Percentiles rank a stretch among this genome's conserved stretches.
These are phyloP conservation scores for Eupithecia centaureata DNA, from an alignment of 2,888 invertebrate genomes.

Conservation along the genomic window DNA sequence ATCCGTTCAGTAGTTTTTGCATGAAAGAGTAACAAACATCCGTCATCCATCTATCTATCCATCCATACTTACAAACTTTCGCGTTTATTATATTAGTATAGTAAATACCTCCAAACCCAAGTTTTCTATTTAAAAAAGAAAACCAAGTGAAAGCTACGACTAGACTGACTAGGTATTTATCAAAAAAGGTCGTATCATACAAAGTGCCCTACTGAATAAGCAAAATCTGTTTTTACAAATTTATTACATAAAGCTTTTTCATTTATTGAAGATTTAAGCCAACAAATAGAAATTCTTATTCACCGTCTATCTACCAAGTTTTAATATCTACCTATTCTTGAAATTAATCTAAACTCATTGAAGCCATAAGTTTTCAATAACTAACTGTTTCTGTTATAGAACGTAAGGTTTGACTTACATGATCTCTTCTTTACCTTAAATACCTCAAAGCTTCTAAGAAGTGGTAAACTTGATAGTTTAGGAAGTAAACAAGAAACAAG, in stretches of 20 bases:
- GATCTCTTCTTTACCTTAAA: not conserved
- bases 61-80: too few species aligned
- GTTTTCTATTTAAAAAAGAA: not conserved
- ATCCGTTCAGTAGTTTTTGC: too few species aligned
- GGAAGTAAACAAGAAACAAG: not conserved
- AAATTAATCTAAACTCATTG: not conserved
- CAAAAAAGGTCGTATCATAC: not conserved
- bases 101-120: not conserved
- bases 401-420: not conserved
- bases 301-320: not conserved
- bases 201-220: conserved; percentile 2
- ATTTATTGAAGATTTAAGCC: not conserved
- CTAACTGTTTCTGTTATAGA: not conserved
- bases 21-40: too few species aligned
- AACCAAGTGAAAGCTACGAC: not conserved
- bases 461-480: not conserved
- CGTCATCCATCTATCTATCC: too few species aligned
- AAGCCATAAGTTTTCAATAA: not conserved
- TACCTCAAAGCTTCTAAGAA: not conserved
- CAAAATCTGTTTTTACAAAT: not conserved
- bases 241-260: not conserved
- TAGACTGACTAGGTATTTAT: not conserved
- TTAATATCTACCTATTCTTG: not conserved
- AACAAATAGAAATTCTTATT: not conserved
- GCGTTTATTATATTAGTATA: too few species aligned